phyloP scores from a whole-genome alignment of 2,113 vertebrate genomes.

The Podilymbus podiceps region DNA sequence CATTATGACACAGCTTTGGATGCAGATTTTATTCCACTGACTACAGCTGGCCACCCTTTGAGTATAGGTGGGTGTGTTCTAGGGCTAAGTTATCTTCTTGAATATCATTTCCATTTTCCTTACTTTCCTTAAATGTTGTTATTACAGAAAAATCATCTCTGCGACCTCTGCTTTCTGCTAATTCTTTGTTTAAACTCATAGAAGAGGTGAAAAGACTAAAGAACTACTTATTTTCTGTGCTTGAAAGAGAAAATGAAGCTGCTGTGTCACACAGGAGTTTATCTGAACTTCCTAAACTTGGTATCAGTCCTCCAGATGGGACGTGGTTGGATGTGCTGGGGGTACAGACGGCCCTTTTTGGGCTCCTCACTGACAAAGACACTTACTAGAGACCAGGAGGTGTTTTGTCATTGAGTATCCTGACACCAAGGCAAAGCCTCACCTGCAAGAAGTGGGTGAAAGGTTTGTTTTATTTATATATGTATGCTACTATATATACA shows the following conservation, averaged over 20 bases:
- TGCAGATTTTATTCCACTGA: background rate
- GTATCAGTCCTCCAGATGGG: background rate
- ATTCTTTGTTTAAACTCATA: background rate
- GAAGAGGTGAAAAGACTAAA: background rate
- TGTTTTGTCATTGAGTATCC: background rate
- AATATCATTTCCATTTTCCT: background rate
- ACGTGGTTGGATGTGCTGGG: background rate
- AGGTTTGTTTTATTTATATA: background rate
- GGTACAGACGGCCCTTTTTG: rapidly evolving
- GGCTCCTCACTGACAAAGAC: background rate
- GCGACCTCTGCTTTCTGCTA: background rate
- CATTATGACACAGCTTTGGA: background rate
- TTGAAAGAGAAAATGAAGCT: background rate
- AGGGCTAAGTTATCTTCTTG: background rate
- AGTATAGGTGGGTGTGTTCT: background rate
- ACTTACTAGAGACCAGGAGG: background rate
- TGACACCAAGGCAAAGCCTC: background rate
- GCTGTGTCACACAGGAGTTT: background rate
- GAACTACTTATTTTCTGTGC: background rate
- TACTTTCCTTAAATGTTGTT: background rate
- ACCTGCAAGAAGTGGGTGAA: background rate
- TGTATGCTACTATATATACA: too few relatives aligned
- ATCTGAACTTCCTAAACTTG: background rate
- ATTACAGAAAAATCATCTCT: background rate
- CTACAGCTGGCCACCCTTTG: background rate